phyloP scores from a whole-genome alignment of 2,797 vertebrate genomes.

The Pseudopleuronectes americanus region DNA sequence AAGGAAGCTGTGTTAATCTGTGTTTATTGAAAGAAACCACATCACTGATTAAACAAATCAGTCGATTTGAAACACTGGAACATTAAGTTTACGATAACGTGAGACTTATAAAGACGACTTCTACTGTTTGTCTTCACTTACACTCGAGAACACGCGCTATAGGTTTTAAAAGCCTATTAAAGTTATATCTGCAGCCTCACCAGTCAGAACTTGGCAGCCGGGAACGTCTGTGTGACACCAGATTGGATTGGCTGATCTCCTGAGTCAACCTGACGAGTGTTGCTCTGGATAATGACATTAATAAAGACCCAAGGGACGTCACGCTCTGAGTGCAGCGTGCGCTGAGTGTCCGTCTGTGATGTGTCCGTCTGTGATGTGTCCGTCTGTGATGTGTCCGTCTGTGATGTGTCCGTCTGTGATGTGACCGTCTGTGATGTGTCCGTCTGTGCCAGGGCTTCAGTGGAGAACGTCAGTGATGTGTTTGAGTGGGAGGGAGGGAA shows the following conservation, averaged over 20 bases:
- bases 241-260: constrained; percentile 9
- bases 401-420: constrained; percentile 2
- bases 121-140: too few species aligned
- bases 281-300: constrained; percentile 21
- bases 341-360: constrained; percentile 13
- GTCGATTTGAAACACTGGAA: too few species aligned
- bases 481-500: neutral
- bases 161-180: neutral
- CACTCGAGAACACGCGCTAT: too few species aligned
- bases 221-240: neutral
- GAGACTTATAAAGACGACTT: too few species aligned
- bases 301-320: constrained; percentile 16
- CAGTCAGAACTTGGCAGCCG: constrained; percentile 7
- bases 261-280: constrained; percentile 21
- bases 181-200: constrained; percentile 11
- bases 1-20: constrained; percentile 8
- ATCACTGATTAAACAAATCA: neutral
- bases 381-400: neutral
- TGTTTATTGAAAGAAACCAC: neutral
- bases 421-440: too few species aligned
- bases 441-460: constrained; percentile 9
- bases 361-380: neutral
- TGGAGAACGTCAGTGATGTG: neutral
- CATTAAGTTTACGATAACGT: too few species aligned
- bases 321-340: too few species aligned